Evolutionary conservation across 2,113 vertebrate species (phyloP).

Genomic region (Micronisus gabar): DNA sequence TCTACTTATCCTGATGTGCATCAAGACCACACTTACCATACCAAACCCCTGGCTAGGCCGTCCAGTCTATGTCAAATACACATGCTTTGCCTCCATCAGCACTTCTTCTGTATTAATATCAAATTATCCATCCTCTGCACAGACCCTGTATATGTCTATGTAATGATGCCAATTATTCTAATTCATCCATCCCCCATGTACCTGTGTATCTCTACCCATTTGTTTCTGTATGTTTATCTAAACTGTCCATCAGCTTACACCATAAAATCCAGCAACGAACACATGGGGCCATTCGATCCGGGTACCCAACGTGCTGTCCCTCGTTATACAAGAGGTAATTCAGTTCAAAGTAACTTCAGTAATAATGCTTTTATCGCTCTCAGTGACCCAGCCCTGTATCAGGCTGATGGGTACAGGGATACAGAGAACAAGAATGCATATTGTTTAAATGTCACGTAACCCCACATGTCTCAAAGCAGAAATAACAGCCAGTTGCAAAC

Average conservation of each 20-base stretch:
- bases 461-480: neutral
- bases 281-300: neutral
- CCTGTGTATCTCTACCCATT: neutral
- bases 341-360: neutral
- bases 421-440: neutral
- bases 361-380: neutral
- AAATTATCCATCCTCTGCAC: neutral
- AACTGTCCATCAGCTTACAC: neutral
- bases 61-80: neutral
- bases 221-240: neutral
- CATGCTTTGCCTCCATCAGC: neutral
- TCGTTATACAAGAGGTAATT: neutral
- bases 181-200: neutral
- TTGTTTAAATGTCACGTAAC: neutral
- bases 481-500: neutral
- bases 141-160: neutral
- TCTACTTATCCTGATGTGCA: neutral
- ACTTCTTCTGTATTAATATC: neutral
- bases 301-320: neutral
- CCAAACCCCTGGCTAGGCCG: neutral
- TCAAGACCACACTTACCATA: neutral
- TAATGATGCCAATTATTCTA: neutral
- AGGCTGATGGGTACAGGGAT: neutral
- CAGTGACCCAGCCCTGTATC: neutral
- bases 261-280: neutral